Base-by-base conservation (phyloP, 2,888 invertebrate genomes). In the Thyatira batis region DNA sequence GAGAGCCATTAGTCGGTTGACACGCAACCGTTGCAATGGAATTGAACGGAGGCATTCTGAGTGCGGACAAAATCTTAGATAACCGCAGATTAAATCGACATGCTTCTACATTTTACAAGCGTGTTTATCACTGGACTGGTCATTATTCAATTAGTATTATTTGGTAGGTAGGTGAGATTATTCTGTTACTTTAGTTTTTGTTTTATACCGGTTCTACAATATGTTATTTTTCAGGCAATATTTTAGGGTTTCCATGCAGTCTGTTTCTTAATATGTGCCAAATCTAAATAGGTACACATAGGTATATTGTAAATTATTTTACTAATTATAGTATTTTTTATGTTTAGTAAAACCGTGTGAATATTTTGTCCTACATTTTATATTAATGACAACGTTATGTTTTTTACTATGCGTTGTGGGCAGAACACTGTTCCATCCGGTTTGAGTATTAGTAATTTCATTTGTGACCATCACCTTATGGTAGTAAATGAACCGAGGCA, bases 1-100 rank as follows among this genome's bases (percentile, higher is more conserved):
- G 78, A 73, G 63, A 58, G 60, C 63, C 58, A 62, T 57, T 59
- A 52, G 54, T 43, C 57, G 64, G 61, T 64, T 62, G 60, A 59
- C 68, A 71, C 65, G 69, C 65, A 57, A 66, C 60, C 55, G 49
- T 58, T 53, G 51, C 50, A 52, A 28, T 45, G 39, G 20, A 62
- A 60, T 58, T 62, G 56, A 60, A 61, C 57, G 46, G 27, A 17
- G 27, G 20, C 45, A 45, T 27, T 48, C 48, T 39, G 39, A 17
- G 17, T 39, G 1, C 39, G 39, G 39, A 48, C 17, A 27, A 48
- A 48, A 48, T 27, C 48, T 46, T 48, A 4, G 27, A 28, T 45
- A 25, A 23, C 25, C 21, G 13, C 45, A 28, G 48, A 48, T 48
- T 27, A 27, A 17, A 48, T 28, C 20, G n/a, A 48, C 28, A 28